Conservation (phyloP, 2,113 vertebrate species). For the Platysternon megacephalum region DNA sequence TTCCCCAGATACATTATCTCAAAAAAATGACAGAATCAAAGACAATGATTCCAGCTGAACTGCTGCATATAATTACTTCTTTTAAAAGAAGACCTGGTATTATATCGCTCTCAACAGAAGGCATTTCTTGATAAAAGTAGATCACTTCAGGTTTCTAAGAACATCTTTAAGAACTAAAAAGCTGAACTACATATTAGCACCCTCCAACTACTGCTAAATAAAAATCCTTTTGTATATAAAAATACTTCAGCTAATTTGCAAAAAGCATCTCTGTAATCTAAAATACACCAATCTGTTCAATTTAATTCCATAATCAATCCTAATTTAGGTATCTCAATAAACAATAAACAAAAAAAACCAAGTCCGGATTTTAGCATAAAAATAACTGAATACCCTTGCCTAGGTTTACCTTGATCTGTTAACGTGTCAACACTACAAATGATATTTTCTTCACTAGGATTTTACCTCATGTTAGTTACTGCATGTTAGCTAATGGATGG, state of each 20-base stretch:
- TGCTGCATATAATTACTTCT: slow-evolving; percentile 47
- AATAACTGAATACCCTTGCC: fast-evolving
- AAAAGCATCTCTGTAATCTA: slow-evolving; percentile 36
- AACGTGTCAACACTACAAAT: background rate
- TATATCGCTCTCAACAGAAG: slow-evolving; percentile 43
- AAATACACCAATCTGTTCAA: slow-evolving; percentile 32
- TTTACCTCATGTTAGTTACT: no score
- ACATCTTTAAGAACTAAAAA: slow-evolving; percentile 55
- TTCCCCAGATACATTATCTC: slow-evolving; percentile 51
- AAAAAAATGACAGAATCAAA: slow-evolving; percentile 52
- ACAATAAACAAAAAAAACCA: background rate
- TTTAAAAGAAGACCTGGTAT: slow-evolving; percentile 64
- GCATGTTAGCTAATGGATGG: no score
- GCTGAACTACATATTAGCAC: slow-evolving; percentile 47
- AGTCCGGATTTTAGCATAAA: background rate
- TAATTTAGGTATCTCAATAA: slow-evolving; percentile 50
- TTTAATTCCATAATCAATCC: slow-evolving; percentile 59
- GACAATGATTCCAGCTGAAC: slow-evolving; percentile 72
- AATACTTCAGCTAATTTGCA: slow-evolving; percentile 49
- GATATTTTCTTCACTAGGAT: background rate
- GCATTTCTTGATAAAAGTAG: slow-evolving; percentile 57
- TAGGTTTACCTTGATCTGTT: background rate
- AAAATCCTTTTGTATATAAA: slow-evolving; percentile 3
- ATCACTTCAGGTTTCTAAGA: slow-evolving; percentile 62
- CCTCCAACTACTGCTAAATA: slow-evolving; percentile 44